A percentile compares a stretch with the other conserved stretches of the same genome.
Evolutionary conservation across 2,113 vertebrate species (phyloP).

Genomic region (Eulemur rufifrons): DNA sequence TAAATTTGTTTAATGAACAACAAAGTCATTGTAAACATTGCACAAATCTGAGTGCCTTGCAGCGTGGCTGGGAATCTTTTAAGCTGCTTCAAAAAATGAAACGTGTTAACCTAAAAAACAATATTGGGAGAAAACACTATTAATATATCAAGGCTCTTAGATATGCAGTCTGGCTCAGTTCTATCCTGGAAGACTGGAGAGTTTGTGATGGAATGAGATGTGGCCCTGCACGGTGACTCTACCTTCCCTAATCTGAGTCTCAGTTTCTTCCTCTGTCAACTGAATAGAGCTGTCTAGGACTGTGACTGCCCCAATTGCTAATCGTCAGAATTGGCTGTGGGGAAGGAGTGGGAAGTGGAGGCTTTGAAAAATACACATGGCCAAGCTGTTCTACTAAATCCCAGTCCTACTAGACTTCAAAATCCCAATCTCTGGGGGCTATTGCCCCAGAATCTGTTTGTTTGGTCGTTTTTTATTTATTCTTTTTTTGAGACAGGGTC

Average conservation of each 20-base stretch:
- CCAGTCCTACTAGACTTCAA: background rate
- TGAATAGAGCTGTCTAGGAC: background rate
- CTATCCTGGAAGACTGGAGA: background rate
- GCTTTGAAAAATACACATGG: too few species aligned
- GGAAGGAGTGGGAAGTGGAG: rapidly evolving
- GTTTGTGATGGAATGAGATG: background rate
- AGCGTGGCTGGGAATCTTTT: conserved; percentile 71
- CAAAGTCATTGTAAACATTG: conserved; percentile 83
- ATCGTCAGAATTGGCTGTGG: background rate
- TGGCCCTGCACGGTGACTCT: background rate
- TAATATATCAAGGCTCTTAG: conserved; percentile 41
- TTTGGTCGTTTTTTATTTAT: too few species aligned
- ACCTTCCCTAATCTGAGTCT: background rate
- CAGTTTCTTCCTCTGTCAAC: background rate
- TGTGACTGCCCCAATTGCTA: background rate
- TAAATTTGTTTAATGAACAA: conserved; percentile 88
- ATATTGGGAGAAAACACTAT: background rate
- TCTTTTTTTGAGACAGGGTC: too few species aligned
- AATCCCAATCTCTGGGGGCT: background rate
- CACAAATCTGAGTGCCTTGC: conserved; percentile 80
- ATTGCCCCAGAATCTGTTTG: background rate
- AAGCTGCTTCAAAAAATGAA: conserved; percentile 72
- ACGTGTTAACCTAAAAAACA: conserved; percentile 15
- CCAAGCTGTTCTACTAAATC: background rate
- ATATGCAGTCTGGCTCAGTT: background rate